Evolutionary conservation across 2,113 vertebrate genomes (phyloP).

Genomic region (Nanger granti): DNA sequence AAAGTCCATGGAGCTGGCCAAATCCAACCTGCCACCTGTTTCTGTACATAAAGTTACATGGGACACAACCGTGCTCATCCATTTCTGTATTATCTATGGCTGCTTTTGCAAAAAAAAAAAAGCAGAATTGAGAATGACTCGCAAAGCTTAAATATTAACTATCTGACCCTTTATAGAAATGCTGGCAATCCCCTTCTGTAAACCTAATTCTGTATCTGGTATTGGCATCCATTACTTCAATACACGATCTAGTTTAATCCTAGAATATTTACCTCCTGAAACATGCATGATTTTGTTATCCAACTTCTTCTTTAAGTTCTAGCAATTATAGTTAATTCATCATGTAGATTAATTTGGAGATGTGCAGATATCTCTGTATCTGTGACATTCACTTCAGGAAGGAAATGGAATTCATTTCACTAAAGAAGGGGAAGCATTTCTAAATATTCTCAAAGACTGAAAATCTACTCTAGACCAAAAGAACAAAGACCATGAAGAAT

Average conservation of each 20-base stretch:
- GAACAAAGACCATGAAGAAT: neutral
- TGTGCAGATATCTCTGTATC: neutral
- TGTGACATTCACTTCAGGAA: neutral
- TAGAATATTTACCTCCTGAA: neutral
- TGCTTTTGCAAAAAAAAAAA: neutral
- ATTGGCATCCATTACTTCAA: neutral
- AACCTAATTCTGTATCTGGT: neutral
- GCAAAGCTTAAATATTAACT: neutral
- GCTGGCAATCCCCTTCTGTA: neutral
- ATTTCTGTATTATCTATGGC: neutral
- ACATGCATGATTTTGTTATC: neutral
- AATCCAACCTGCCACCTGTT: neutral
- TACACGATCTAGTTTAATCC: neutral
- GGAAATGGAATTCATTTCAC: neutral
- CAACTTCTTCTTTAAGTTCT: neutral
- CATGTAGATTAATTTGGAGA: neutral
- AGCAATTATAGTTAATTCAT: neutral
- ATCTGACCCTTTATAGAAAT: neutral
- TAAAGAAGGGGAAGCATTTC: neutral
- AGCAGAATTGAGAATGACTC: neutral
- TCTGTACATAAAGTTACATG: conserved; percentile 15
- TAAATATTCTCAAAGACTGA: neutral
- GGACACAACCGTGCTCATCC: neutral
- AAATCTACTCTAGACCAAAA: neutral
- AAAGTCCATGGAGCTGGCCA: neutral